Evolutionary conservation across 1,140 invertebrate species (phyloP), one percentile per base, ranked within the genome.

Genomic region (Drosophila elegans): DNA sequence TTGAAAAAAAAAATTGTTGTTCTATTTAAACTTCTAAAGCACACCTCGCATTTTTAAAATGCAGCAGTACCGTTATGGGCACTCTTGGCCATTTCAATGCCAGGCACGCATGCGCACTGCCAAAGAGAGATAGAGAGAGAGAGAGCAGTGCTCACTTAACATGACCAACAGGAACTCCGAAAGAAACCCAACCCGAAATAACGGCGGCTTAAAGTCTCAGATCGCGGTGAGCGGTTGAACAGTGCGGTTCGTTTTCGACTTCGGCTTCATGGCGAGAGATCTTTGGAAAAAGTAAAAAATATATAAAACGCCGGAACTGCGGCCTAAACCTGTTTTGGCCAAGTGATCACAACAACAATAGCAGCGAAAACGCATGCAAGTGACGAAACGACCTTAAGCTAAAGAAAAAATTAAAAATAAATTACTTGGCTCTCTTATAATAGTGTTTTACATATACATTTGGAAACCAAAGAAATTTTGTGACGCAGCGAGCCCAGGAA

Each of bases 331-430:
- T 49, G 82, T 86, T 88, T 82, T 38, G 48, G 60, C 62, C 39
- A 72, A 52, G 51, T 39, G 39, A 72, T 49, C 39, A 66, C 68
- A 60, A 74, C 54, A 82, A 82, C 49, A 78, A 59, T 51, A 54
- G 42, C 73, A 68, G 66, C 67, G 51, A 56, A 66, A 78, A 81
- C 75, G 63, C 61, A 83, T 83, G 67, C 84, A 53, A 80, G 79
- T 85, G 82, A 81, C 78, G 82, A 85, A 86, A 86, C 79, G 75
- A 76, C 84, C 83, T 82, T 88, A 88, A 78, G 60, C 64, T 55
- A 75, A 67, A 73, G 48, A 46, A 61, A 62, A 39, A 46, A 51
- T 27, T 48, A 25, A 42, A 55, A 56, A 51, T 45, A 29, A 57
- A 66, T 59, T 42, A 54, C 27, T 77, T 44, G 36, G 34, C 54